These are phyloP conservation scores for Varecia variegata DNA, from an alignment of 2,797 vertebrate species.

Conservation along the genomic window DNA sequence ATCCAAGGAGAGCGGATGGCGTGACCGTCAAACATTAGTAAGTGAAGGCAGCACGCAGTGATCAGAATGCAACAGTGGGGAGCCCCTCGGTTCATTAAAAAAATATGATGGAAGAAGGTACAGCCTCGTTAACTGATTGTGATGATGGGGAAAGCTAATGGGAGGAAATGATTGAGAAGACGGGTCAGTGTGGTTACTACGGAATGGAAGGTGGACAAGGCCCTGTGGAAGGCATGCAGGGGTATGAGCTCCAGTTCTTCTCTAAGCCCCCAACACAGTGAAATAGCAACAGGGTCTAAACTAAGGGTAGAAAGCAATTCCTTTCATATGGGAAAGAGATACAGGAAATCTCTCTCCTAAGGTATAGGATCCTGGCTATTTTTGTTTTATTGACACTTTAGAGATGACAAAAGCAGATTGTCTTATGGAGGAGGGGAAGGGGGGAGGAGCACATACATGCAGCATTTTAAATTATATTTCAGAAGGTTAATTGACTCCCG, in stretches of 20 bases:
- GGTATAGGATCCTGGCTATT: background rate
- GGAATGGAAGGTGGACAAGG: background rate
- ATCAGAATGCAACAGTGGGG: background rate
- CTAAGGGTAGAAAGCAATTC: background rate
- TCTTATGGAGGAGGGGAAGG: background rate
- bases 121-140: background rate
- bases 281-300: background rate
- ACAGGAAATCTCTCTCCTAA: background rate
- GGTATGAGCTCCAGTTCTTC: background rate
- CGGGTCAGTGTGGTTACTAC: background rate
- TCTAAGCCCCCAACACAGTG: background rate
- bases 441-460: background rate
- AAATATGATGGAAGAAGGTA: background rate
- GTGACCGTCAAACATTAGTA: background rate
- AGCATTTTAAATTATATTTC: background rate
- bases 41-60: background rate
- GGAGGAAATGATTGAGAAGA: background rate
- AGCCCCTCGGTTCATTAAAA: background rate
- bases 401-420: background rate
- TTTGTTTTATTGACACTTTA: background rate
- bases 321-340: background rate
- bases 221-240: rapidly evolving
- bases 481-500: background rate
- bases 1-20: background rate
- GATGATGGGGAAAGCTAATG: background rate